Evolutionary conservation across 2,888 invertebrate genomes (phyloP).

Genomic region (Pomacea canaliculata): DNA sequence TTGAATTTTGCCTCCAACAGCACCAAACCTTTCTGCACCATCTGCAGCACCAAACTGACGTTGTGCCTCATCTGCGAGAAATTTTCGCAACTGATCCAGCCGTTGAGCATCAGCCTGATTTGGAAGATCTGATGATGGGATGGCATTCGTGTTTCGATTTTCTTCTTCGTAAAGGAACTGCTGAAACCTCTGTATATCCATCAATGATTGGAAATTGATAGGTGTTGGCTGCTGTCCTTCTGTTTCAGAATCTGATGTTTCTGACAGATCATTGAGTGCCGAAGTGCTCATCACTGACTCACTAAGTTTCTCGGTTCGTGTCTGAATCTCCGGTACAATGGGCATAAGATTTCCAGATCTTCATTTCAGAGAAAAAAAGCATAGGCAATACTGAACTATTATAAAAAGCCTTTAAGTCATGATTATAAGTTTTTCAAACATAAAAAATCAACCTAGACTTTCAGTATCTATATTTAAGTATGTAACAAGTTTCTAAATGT

Average conservation of each 20-base stretch:
- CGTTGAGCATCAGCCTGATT: constrained; percentile 2
- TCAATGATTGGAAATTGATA: constrained; percentile 53
- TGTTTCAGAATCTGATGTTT: constrained; percentile 35
- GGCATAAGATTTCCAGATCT: constrained; percentile 29
- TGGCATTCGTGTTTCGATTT: constrained; percentile 20
- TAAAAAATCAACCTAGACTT: too few species aligned
- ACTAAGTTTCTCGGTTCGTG: constrained; percentile 58
- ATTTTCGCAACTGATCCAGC: constrained; percentile 15
- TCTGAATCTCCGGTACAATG: constrained; percentile 48
- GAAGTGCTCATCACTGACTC: constrained; percentile 59
- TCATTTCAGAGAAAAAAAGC: background rate
- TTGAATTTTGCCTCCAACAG: background rate
- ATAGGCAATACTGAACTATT: constrained; percentile 21
- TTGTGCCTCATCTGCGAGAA: constrained; percentile 5
- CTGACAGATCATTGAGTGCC: constrained; percentile 57
- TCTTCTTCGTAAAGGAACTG: constrained; percentile 57
- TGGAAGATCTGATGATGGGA: background rate
- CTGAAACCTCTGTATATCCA: constrained; percentile 60
- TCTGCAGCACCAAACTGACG: background rate
- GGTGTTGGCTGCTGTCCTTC: constrained; percentile 42
- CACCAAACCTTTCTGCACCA: background rate
- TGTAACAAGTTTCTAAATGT: too few species aligned
- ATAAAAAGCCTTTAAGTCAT: background rate
- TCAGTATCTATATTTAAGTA: too few species aligned
- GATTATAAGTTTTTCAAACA: background rate